Conservation (phyloP, 2,113 vertebrate genomes). For the Picathartes gymnocephalus region DNA sequence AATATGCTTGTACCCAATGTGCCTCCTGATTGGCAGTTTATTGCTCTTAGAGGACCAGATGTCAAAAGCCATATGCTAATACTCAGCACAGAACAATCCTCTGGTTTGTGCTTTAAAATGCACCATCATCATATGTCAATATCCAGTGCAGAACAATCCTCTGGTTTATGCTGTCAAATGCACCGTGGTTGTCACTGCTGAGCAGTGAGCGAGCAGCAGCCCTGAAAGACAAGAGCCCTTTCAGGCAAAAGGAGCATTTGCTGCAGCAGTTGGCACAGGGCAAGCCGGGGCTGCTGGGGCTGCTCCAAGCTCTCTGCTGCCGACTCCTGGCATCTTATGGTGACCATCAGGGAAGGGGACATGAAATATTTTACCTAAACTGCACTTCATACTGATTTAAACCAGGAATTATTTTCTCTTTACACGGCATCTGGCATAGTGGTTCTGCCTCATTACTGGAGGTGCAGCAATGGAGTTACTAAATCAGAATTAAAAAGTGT, state of each 20-base stretch:
- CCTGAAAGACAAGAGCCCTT: neutral
- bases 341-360: neutral
- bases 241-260: neutral
- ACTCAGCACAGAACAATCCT: neutral
- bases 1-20: constrained; percentile 19
- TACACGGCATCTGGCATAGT: neutral
- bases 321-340: accelerated
- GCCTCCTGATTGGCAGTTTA: constrained; percentile 33
- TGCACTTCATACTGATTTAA: no score
- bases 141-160: neutral
- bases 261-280: neutral
- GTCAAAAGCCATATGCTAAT: constrained; percentile 59
- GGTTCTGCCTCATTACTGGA: neutral
- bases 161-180: neutral
- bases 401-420: neutral
- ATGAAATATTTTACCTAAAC: neutral
- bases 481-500: neutral
- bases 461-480: neutral
- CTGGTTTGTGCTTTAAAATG: neutral
- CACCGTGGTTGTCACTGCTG: neutral
- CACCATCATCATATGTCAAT: constrained; percentile 8
- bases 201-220: neutral
- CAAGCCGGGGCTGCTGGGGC: neutral
- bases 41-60: constrained; percentile 15
- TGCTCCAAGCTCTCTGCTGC: neutral